A percentile compares a stretch with the other conserved stretches of the same genome.
These are phyloP conservation scores for Melanotaenia boesemani DNA, from an alignment of 2,797 vertebrate species.

Conservation along the genomic window DNA sequence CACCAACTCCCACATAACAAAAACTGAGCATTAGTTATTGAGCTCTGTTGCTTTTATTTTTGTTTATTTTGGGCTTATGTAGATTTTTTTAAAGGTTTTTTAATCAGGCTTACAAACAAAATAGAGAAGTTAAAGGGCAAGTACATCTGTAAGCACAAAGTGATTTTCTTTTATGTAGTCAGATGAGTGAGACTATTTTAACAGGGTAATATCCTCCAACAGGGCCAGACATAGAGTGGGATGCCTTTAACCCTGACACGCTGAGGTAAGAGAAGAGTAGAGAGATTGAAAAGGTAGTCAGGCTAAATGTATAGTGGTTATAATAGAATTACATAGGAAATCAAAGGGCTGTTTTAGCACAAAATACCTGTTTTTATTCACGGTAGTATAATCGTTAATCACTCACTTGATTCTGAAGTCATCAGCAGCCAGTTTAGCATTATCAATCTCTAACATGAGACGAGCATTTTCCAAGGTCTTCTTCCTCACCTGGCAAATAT, in stretches of 20 bases:
- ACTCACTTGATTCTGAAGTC: constrained; percentile 89
- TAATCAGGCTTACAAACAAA: no score
- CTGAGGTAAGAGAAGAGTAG: neutral
- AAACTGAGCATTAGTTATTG: no score
- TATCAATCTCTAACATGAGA: constrained; percentile 88
- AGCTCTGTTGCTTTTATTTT: no score
- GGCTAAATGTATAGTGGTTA: neutral
- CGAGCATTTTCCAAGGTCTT: constrained; percentile 85
- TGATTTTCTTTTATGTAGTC: no score
- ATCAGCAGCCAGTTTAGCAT: constrained; percentile 87
- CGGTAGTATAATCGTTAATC: constrained; percentile 7
- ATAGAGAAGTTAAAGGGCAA: no score
- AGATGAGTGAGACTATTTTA: no score
- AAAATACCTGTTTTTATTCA: neutral
- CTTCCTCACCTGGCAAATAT: constrained; percentile 81
- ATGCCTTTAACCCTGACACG: neutral
- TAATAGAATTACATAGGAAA: no score
- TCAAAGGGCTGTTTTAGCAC: neutral
- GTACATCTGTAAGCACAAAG: no score
- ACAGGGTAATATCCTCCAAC: no score
- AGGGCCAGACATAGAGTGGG: neutral
- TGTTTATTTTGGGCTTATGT: no score
- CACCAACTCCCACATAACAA: no score
- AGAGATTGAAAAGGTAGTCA: neutral
- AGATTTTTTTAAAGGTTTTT: no score